Base-by-base conservation (phyloP, 1,140 invertebrate genomes). In the Zaprionus davidi region DNA sequence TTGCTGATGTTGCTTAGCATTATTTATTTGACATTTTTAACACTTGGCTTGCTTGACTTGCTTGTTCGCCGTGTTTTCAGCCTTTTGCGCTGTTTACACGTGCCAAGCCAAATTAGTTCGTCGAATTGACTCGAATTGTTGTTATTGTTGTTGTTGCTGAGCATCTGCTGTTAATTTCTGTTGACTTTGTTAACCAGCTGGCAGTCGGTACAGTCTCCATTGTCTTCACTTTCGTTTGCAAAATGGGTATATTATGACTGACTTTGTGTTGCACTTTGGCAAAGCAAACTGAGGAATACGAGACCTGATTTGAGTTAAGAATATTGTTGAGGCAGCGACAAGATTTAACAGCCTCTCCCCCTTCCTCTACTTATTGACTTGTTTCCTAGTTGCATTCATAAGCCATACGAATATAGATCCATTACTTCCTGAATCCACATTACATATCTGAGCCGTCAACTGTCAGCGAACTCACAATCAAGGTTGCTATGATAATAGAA, bases 1-100 rank as follows among this genome's bases (percentile, higher is more conserved):
- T 46, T 7, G 38, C 6, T 41, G 20, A 20, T 20, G 15, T 41
- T 7, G 72, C 46, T 20, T 51, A 73, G 60, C 81, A 83, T 79
- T 86, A 86, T 87, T 86, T 87, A 80, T 80, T 73, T 82, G 79
- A 71, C 77, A 75, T 87, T 82, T 86, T 80, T 80, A 86, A 87
- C 79, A 86, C 77, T 87, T 87, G 77, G 26, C 81, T 57, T 36
- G 26, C 65, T 51, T 74, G 81, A 84, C 81, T n/a, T 41, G 38
- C 38, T 41, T 49, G 20, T 65, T 80, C 51, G 70, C 31, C 64
- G 71, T 76, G 57, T 69, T 81, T 56, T 76, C 31, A 60, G 70
- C 59, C 67, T 68, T 79, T 72, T 51, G 24, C 55, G 31, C 57
- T 62, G 53, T 71, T 79, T 57, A 49, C 69, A 55, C 64, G 38